phyloP scores from a whole-genome alignment of 2,888 invertebrate species.

The Cremastinae sp. region DNA sequence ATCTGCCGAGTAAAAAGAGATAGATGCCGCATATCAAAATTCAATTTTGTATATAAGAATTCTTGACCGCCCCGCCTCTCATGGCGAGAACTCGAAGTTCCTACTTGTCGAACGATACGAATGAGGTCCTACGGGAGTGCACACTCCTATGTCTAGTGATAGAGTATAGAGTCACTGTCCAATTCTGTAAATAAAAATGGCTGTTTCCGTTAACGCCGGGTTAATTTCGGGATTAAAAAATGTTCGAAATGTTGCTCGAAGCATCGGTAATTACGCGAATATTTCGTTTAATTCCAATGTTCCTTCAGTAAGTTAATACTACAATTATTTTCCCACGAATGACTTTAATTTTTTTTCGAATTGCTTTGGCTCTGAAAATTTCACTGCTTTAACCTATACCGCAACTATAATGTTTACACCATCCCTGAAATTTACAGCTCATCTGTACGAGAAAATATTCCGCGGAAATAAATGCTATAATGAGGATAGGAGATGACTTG shows the following conservation, averaged over 20 bases:
- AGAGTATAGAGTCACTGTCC: slow-evolving; percentile 9
- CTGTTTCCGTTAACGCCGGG: slow-evolving; percentile 70
- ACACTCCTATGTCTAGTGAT: slow-evolving; percentile 56
- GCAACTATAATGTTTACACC: neutral
- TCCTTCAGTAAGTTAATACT: slow-evolving; percentile 34
- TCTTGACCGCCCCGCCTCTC: no score
- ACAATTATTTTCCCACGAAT: neutral
- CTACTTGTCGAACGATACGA: no score
- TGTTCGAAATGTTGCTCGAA: slow-evolving; percentile 54
- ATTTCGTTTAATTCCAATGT: slow-evolving; percentile 20
- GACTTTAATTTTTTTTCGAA: neutral
- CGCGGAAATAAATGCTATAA: slow-evolving; percentile 39
- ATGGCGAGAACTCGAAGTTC: no score
- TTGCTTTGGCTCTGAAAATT: neutral
- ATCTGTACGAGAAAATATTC: slow-evolving; percentile 40
- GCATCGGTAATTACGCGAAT: slow-evolving; percentile 39
- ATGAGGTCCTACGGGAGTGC: no score
- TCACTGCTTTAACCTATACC: slow-evolving; percentile 45
- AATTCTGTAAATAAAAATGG: slow-evolving; percentile 67
- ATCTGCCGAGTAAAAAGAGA: no score
- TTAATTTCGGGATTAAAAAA: slow-evolving; percentile 60
- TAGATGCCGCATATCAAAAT: no score
- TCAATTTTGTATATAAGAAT: no score
- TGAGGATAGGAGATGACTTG: slow-evolving; percentile 35
- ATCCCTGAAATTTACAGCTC: slow-evolving; percentile 34